These are phyloP conservation scores for Pterostichus madidus DNA, from an alignment of 2,888 invertebrate genomes.

Conservation along the genomic window DNA sequence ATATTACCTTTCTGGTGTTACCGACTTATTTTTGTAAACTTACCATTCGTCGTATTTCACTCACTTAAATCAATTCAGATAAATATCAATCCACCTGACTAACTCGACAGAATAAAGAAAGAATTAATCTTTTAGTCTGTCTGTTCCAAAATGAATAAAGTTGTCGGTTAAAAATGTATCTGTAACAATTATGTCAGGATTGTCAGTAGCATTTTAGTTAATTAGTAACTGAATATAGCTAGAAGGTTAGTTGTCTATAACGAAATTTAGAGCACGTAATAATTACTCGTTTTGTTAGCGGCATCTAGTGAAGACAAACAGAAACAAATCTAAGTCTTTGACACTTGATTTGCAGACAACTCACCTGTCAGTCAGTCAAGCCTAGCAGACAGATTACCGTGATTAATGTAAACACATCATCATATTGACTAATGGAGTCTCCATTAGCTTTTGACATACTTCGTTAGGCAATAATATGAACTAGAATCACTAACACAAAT, in stretches of 20 bases:
- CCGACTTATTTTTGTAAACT: not conserved
- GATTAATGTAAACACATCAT: constrained; percentile 66
- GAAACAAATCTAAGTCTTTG: constrained; percentile 45
- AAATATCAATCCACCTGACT: no score
- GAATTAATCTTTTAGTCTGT: no score
- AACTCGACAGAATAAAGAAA: no score
- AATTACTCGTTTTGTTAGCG: constrained; percentile 22
- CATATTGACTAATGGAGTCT: constrained; percentile 64
- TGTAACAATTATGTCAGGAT: constrained; percentile 20
- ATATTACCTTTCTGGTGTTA: not conserved
- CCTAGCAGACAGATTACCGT: constrained; percentile 42
- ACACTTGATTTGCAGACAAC: constrained; percentile 60
- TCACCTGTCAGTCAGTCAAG: constrained; percentile 65
- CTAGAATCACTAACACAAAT: no score
- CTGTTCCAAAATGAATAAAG: not conserved
- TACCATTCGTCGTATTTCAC: no score
- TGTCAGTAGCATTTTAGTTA: constrained; percentile 21
- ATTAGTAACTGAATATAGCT: constrained; percentile 11
- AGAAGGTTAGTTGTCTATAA: constrained; percentile 5
- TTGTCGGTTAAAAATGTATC: not conserved
- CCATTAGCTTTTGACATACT: constrained; percentile 64
- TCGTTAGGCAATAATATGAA: constrained; percentile 53
- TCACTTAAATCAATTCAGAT: no score
- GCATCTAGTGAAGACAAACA: constrained; percentile 31
- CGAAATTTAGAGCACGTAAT: constrained; percentile 39